Evolutionary conservation across 2,888 invertebrate species (phyloP).

Genomic region (Blera fallax): DNA sequence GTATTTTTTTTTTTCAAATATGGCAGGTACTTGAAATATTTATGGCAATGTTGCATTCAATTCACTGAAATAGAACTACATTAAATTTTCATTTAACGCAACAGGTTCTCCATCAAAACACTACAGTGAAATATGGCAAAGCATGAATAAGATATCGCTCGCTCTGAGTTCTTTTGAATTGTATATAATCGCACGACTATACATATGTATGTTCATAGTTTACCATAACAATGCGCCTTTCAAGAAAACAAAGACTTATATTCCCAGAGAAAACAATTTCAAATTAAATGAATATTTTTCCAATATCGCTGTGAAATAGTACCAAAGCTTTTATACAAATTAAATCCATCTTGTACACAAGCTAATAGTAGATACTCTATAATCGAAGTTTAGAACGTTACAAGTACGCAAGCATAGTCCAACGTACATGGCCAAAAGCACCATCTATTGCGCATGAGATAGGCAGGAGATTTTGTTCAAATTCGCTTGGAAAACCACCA

Average conservation of each 20-base stretch:
- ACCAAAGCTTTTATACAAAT: slow-evolving; percentile 42
- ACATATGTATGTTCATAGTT: no score
- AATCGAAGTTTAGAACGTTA: slow-evolving; percentile 15
- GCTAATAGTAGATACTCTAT: slow-evolving; percentile 9
- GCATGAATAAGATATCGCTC: background rate
- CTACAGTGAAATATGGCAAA: background rate
- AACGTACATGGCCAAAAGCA: slow-evolving; percentile 39
- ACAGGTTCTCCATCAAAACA: slow-evolving; percentile 24
- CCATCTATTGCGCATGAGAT: slow-evolving; percentile 51
- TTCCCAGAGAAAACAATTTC: background rate
- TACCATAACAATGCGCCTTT: background rate
- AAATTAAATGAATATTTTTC: background rate
- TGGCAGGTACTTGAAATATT: background rate
- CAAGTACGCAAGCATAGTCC: slow-evolving; percentile 14
- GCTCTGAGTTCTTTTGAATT: background rate
- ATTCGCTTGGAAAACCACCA: slow-evolving; percentile 34
- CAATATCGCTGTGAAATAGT: background rate
- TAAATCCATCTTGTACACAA: slow-evolving; percentile 14
- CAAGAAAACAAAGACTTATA: background rate
- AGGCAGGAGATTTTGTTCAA: slow-evolving; percentile 12
- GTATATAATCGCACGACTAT: background rate
- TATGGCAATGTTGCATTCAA: background rate
- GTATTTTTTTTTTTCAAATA: background rate
- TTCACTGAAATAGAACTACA: background rate
- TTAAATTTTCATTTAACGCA: slow-evolving; percentile 1